Base-by-base conservation (phyloP, 2,113 vertebrate species). In the Empidonax traillii region DNA sequence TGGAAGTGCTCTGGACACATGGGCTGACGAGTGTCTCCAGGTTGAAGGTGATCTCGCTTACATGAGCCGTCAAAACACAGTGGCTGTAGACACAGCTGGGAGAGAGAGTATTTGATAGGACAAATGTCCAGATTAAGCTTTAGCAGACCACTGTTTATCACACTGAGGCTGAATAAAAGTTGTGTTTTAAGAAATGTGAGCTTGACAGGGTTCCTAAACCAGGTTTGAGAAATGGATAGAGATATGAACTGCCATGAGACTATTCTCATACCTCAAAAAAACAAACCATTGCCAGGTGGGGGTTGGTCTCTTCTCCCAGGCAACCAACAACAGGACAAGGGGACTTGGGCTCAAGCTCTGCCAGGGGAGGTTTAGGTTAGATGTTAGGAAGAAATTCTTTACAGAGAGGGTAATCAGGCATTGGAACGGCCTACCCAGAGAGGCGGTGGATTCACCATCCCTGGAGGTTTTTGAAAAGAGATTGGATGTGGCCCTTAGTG, bases 1-100 rank as follows among this genome's bases (percentile, higher is more conserved):
- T 83, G 63, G 21, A 51, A 62, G 28, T 49, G 8, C 12, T 49
- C 19, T 56, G 35, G 14, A 15, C 3, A 14, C 1, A 1, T 5
- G 27, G 10, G 9, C 10, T 46, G n/a, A 86, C 15, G 46, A 44
- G 6, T 24, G 14, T 17, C 23, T 92, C 39, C 2, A 6, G 8
- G 17, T 13, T 92, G 47, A 51, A 68, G 23, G 7, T n/a, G 14
- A 33, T 69, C 12, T 66, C 2, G 3, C 43, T 9, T 37, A 20
- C 1, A 1, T 12, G 10, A 78, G 5, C 10, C 0, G 0, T 24
- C 33, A 79, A 6, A 2, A 2, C 18, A 44, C 7, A 8, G 18
- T 44, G 44, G 19, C 18, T 44, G 44, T 44, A 44, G 44, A 19
- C 18, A 6, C 2, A 2, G 2, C 2, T 4, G 9, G 4, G 22